Conservation (phyloP, 2,888 invertebrate species). For the Eilema griseolum region DNA sequence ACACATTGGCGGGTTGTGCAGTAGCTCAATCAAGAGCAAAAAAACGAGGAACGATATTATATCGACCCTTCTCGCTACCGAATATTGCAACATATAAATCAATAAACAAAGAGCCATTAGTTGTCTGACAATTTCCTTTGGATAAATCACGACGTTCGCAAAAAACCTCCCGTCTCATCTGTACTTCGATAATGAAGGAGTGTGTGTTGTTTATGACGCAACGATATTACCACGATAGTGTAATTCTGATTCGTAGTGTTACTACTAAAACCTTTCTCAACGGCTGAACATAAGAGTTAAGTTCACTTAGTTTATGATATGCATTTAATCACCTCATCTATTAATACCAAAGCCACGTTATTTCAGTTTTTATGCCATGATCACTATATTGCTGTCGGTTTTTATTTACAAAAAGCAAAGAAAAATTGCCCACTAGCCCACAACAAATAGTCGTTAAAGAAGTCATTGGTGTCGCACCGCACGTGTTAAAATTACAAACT, state of each 20-base stretch:
- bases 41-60: conserved; percentile 68
- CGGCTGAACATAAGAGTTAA: neutral
- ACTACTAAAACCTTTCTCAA: conserved; percentile 13
- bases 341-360: neutral
- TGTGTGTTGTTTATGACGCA: conserved; percentile 54
- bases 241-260: neutral
- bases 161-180: conserved; percentile 72
- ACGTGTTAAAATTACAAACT: conserved; percentile 16
- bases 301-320: neutral
- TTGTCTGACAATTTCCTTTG: conserved; percentile 85
- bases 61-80: conserved; percentile 80
- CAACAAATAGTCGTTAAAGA: conserved; percentile 24
- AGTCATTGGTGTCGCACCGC: conserved; percentile 16
- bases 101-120: conserved; percentile 86
- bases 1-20: conserved; percentile 63
- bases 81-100: conserved; percentile 84
- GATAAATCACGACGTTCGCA: conserved; percentile 79
- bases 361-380: neutral
- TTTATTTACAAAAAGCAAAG: conserved; percentile 18
- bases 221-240: conserved; percentile 57
- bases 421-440: conserved; percentile 21
- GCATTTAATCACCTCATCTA: neutral
- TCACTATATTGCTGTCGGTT: conserved; percentile 3
- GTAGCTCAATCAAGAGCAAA: conserved; percentile 77
- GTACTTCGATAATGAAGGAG: conserved; percentile 71